Evolutionary conservation across 2,113 vertebrate species (phyloP).

Genomic region (Takifugu flavidus): DNA sequence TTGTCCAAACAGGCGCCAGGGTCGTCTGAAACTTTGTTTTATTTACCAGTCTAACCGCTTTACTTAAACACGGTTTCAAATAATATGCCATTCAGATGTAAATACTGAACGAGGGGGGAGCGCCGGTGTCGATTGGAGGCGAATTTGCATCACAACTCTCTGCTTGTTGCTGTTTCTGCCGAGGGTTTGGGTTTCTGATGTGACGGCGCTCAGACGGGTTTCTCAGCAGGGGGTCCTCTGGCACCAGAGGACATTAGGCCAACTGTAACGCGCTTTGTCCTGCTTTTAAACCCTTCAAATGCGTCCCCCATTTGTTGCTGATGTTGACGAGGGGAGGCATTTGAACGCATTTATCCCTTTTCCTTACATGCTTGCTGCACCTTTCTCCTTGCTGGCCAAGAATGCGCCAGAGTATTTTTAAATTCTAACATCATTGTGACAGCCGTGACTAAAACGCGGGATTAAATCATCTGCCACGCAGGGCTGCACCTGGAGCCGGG

Average conservation of each 20-base stretch:
- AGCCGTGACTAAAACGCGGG: no score
- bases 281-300: neutral
- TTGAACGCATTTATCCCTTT: no score
- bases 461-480: no score
- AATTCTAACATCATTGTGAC: no score
- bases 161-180: constrained; percentile 19
- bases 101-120: constrained; percentile 42
- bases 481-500: no score
- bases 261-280: neutral
- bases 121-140: constrained; percentile 39
- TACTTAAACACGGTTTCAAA: constrained; percentile 59
- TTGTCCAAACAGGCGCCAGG: constrained; percentile 78
- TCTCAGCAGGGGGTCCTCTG: constrained; percentile 11
- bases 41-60: constrained; percentile 32
- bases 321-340: no score
- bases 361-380: no score
- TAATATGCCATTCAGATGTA: constrained; percentile 65
- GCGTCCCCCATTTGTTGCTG: no score
- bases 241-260: constrained; percentile 19
- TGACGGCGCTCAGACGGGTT: constrained; percentile 6
- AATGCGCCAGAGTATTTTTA: no score
- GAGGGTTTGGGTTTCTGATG: constrained; percentile 38
- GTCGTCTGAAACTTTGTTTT: constrained; percentile 41
- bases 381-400: no score
- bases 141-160: constrained; percentile 61